A percentile compares a stretch with the other conserved stretches of the same genome.
These are phyloP conservation scores for Norana najaformis DNA, from an alignment of 2,888 invertebrate genomes.

Conservation along the genomic window DNA sequence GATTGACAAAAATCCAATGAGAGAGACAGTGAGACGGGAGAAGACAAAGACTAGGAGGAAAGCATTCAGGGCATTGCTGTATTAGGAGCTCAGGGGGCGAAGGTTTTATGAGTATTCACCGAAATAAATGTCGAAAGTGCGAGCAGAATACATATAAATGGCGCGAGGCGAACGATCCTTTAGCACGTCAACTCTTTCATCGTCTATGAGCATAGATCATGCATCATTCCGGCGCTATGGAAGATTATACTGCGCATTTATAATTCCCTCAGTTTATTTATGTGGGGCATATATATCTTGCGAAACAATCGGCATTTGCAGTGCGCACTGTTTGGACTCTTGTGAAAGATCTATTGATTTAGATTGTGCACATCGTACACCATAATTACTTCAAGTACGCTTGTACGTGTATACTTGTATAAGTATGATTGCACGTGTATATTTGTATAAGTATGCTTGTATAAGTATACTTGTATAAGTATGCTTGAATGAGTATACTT, in stretches of 20 bases:
- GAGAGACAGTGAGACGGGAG: background rate
- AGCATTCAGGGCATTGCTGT: background rate
- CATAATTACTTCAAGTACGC: background rate
- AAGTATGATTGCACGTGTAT: background rate
- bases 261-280: background rate
- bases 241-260: background rate
- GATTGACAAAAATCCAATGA: background rate
- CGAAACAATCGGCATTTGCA: background rate
- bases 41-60: background rate
- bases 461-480: no score
- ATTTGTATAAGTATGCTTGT: background rate
- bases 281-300: background rate
- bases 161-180: background rate
- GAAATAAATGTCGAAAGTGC: constrained; percentile 13
- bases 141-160: background rate
- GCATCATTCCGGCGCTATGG: background rate
- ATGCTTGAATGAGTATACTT: background rate
- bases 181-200: background rate
- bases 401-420: background rate
- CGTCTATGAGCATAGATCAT: background rate
- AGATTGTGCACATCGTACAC: background rate
- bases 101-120: background rate
- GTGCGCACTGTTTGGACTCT: background rate
- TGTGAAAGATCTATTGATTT: background rate
- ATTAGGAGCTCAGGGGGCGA: background rate